Evolutionary conservation across 2,888 invertebrate genomes (phyloP).

Genomic region (Parnassius orleans): DNA sequence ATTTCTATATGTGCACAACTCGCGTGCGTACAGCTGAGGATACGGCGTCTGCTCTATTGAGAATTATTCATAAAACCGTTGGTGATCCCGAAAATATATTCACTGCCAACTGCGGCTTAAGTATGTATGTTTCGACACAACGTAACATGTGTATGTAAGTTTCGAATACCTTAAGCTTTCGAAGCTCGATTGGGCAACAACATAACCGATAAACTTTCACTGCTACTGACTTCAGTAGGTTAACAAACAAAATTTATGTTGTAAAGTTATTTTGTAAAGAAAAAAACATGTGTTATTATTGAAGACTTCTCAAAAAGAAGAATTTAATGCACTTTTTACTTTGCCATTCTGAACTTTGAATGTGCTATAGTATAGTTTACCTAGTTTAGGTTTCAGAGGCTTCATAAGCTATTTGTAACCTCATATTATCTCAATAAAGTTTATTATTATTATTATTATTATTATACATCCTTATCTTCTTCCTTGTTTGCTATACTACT

Average conservation of each 20-base stretch:
- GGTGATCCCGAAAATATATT: slow-evolving; percentile 8
- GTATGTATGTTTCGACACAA: slow-evolving; percentile 16
- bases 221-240: slow-evolving; percentile 6
- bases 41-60: background rate
- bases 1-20: no score
- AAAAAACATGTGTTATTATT: background rate
- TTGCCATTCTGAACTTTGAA: no score
- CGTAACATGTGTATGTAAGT: slow-evolving; percentile 26
- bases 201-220: slow-evolving; percentile 28
- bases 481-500: no score
- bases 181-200: slow-evolving; percentile 25
- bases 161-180: slow-evolving; percentile 23
- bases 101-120: slow-evolving; percentile 12
- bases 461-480: no score
- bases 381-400: no score
- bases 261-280: background rate
- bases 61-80: slow-evolving; percentile 12
- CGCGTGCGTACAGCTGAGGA: no score
- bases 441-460: no score
- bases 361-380: no score
- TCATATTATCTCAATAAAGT: no score
- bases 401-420: no score
- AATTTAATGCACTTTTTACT: no score
- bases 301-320: no score
- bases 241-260: slow-evolving; percentile 17